Percentiles rank a stretch among this genome's conserved stretches.
Evolutionary conservation across 2,797 vertebrate species (phyloP).

Genomic region (Sebastes taczanowskii): DNA sequence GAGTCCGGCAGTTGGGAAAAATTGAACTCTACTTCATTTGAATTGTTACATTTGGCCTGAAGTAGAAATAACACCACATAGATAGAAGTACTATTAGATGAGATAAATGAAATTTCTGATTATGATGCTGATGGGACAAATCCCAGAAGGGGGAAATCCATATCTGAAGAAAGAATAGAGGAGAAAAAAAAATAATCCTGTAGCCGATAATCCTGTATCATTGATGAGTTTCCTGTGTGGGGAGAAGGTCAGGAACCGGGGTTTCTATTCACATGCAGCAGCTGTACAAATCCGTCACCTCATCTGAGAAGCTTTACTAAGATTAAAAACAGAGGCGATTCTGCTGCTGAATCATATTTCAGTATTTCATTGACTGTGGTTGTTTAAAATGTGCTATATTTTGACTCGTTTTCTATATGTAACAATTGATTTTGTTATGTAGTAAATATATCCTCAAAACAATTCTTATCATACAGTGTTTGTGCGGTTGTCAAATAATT

Average conservation of each 20-base stretch:
- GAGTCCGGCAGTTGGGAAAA: background rate
- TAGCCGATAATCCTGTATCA: conserved; percentile 16
- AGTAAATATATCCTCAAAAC: background rate
- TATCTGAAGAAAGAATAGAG: background rate
- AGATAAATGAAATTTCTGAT: background rate
- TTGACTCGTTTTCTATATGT: background rate
- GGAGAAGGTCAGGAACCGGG: conserved; percentile 13
- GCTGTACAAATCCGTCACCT: conserved; percentile 33
- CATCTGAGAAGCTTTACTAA: conserved; percentile 13
- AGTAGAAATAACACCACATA: background rate
- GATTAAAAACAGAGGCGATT: conserved; percentile 30
- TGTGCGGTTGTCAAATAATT: background rate
- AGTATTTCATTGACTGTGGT: background rate
- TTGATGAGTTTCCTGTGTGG: conserved; percentile 25
- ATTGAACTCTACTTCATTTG: background rate
- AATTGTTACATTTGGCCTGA: background rate
- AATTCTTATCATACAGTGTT: background rate
- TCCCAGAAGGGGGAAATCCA: background rate
- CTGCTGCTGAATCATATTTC: conserved; percentile 11
- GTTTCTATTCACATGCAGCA: conserved; percentile 17
- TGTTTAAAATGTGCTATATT: background rate
- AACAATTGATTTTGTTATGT: background rate
- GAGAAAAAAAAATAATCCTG: conserved; percentile 26
- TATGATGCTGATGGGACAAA: background rate
- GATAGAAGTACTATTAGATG: background rate